Percentiles rank a stretch among this genome's conserved stretches.
Evolutionary conservation across 92 coral and sea anemone species (phyloP).

Genomic region (Actinostola sp.): DNA sequence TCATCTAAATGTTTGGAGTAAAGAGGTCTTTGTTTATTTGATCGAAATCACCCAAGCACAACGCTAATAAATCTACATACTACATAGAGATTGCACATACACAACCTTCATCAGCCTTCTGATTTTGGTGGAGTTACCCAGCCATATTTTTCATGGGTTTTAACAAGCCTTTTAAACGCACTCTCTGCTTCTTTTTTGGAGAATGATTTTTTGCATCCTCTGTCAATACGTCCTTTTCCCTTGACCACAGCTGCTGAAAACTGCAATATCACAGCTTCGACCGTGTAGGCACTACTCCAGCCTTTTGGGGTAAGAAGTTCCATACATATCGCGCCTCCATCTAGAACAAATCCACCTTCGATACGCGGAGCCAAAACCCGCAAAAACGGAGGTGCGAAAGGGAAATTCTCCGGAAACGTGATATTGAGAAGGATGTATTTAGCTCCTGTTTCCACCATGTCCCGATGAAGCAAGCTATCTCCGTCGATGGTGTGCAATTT

Average conservation of each 20-base stretch:
- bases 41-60: conserved; percentile 2
- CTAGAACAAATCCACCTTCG: conserved; percentile 89
- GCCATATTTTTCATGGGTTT: conserved; percentile 93
- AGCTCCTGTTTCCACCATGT: conserved; percentile 88
- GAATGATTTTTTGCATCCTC: conserved; percentile 79
- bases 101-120: conserved; percentile 55
- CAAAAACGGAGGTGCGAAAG: conserved; percentile 90
- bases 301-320: conserved; percentile 91
- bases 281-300: conserved; percentile 91
- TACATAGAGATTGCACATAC: background rate
- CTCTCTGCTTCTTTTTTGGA: conserved; percentile 90
- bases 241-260: conserved; percentile 94
- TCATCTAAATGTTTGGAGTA: no score
- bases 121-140: conserved; percentile 95
- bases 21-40: no score
- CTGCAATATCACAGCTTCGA: conserved; percentile 83
- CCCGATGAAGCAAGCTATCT: conserved; percentile 85
- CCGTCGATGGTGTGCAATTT: conserved; percentile 81
- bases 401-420: conserved; percentile 87
- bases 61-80: background rate
- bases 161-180: conserved; percentile 84
- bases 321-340: conserved; percentile 92
- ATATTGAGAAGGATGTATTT: conserved; percentile 82
- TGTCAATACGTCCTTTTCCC: conserved; percentile 87
- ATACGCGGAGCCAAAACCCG: conserved; percentile 88